Base-by-base conservation (phyloP, 1,140 invertebrate genomes). In the Ceratina calcarata region DNA sequence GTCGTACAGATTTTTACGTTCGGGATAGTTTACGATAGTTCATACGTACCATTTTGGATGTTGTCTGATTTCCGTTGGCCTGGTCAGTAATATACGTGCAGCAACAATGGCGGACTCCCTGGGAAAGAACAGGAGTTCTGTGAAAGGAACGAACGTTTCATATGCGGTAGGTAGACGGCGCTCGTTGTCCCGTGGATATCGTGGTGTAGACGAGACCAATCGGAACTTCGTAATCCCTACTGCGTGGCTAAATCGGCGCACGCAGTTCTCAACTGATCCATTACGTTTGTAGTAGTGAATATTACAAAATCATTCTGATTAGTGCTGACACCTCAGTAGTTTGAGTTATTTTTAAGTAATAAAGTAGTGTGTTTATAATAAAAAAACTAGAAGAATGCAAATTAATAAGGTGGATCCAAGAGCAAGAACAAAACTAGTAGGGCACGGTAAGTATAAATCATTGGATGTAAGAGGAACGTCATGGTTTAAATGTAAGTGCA, bases 21-120 rank as follows among this genome's bases (percentile, higher is more conserved):
- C 49, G 24, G 12, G 85, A 88, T 86, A 80, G 79, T 88, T 87
- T 92, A 88, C 37, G 84, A 80, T 83, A 87, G 13, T 82, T 83
- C 55, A 67, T 90, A 95, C 96, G 93, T 94, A 97, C 96, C 96
- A 97, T 97, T 93, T 95, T 97, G 95, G 96, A 97, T 97, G 96
- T 95, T 96, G 94, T 93, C 91, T 91, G 96, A 97, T 97, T 95
- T 94, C 94, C 91, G 87, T 94, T 94, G 93, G 93, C 93, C 93
- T 93, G 93, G 93, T 94, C 92, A 93, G 62, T 95, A 95, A 94
- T 94, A 93, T 96, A 95, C 94, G 96, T 96, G 95, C 95, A 95
- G 95, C 95, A 95, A 94, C 95, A 94, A 96, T 96, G 96, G 96
- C 96, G 95, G 95, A 96, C 95, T 95, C 95, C 95, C 95, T 92